Evolutionary conservation across 92 coral and sea anemone species (phyloP), one percentile per base, ranked within the genome.

Genomic region (Heliopora coerulea): DNA sequence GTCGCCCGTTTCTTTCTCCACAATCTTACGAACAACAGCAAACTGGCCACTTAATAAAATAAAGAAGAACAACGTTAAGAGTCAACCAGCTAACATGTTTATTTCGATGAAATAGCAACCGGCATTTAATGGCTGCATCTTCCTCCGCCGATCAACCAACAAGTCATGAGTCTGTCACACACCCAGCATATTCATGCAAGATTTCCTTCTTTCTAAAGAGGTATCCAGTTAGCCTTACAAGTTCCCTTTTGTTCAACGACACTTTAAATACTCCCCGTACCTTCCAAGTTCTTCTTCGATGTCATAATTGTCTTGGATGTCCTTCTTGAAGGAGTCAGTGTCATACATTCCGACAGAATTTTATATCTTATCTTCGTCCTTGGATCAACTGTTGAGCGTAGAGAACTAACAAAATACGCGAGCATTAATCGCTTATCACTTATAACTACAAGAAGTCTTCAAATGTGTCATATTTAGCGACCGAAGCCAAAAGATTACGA

Each of bases 201-300:
- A 32, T 70, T 70, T 54, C 37, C 18, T 17, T 8, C 58, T 10
- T 29, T 70, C 54, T 21, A 33, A 52, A 70, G 18, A 13, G 9
- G 21, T 30, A 32, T 3, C 40, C 32, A 52, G 1, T 6, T 52
- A 52, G 77, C 77, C 63, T 26, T 8, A 70, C 32, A 54, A 52
- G 6, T 70, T 34, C 20, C 24, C 63, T 70, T 58, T 54, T 70
- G 31, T 33, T 33, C 58, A 52, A 70, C 49, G 50, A 70, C 35
- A 54, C 5, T 70, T 70, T 70, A 52, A 54, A 33, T 23, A 29
- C 14, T 29, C 49, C 8, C 1, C 85, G 52, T 52, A 92, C 97
- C 96, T 85, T 60, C 97, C 97, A 18, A 92, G 84, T 74, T 92
- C 88, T 11, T 92, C 92, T 34, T 86, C 90, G 62, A 89, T 69